A percentile compares a stretch with the other conserved stretches of the same genome.
These are phyloP conservation scores for Pammene aurita DNA, from an alignment of 2,888 invertebrate species.

Conservation along the genomic window DNA sequence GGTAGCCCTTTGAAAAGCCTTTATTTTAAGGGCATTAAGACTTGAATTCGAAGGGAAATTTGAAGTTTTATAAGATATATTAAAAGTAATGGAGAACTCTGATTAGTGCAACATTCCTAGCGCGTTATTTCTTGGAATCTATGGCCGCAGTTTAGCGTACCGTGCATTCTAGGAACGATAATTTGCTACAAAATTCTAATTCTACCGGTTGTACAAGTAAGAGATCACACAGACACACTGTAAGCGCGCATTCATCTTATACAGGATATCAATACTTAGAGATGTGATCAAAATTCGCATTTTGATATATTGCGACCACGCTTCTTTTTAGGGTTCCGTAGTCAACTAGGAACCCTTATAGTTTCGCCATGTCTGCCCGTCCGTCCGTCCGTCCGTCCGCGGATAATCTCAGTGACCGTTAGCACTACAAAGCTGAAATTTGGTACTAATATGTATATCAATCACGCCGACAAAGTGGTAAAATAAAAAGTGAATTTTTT, in stretches of 20 bases:
- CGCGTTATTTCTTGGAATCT: conserved; percentile 37
- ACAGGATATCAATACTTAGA: too few relatives aligned
- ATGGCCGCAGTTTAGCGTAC: conserved; percentile 28
- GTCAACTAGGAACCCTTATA: too few relatives aligned
- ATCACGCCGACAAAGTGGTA: too few relatives aligned
- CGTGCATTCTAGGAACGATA: conserved; percentile 21
- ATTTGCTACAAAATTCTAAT: conserved; percentile 29
- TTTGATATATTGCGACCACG: too few relatives aligned
- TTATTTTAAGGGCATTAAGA: not conserved
- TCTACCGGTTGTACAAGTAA: conserved; percentile 3
- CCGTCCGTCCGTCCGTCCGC: too few relatives aligned
- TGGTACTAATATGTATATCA: too few relatives aligned
- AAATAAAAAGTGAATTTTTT: too few relatives aligned
- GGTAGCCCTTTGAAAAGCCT: not conserved
- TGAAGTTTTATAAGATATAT: not conserved
- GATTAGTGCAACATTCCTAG: conserved; percentile 26
- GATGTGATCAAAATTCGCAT: too few relatives aligned
- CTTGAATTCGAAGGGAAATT: not conserved
- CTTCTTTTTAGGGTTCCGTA: too few relatives aligned
- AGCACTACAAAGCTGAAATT: too few relatives aligned
- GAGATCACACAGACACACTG: not conserved
- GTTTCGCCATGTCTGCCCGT: too few relatives aligned
- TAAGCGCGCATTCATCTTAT: not conserved
- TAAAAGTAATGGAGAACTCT: not conserved
- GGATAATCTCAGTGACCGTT: too few relatives aligned